Conservation (phyloP, 2,797 vertebrate species). For the Austrolebias charrua region DNA sequence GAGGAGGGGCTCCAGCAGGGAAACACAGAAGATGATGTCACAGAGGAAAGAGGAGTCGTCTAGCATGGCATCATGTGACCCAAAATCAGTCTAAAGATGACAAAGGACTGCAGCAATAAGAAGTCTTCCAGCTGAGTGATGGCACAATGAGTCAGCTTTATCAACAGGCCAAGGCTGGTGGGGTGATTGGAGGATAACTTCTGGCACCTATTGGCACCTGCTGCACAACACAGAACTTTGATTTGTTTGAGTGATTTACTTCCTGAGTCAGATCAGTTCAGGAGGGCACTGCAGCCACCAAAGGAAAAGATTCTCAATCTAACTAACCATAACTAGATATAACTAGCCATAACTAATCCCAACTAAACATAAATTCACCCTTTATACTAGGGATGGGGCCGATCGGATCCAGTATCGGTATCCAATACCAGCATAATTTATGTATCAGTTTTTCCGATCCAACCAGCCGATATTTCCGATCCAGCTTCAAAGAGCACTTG, state of each 20-base stretch:
- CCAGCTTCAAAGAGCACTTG: no score
- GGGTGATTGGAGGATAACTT: background rate
- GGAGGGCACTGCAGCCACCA: no score
- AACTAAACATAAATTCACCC: no score
- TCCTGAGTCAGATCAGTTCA: background rate
- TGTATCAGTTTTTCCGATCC: no score
- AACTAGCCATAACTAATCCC: background rate
- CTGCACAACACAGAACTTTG: background rate
- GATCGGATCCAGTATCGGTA: no score
- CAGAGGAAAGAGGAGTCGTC: background rate
- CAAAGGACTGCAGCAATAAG: slow-evolving; percentile 35
- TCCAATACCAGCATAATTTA: no score
- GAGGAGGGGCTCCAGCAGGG: slow-evolving; percentile 22
- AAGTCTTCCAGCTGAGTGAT: slow-evolving; percentile 39
- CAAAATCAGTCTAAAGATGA: background rate
- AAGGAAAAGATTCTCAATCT: no score
- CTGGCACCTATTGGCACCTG: background rate
- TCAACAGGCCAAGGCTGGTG: background rate
- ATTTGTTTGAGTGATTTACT: background rate
- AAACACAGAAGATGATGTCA: slow-evolving; percentile 39
- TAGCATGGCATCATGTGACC: background rate
- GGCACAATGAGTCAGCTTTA: slow-evolving; percentile 11
- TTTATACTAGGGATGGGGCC: no score
- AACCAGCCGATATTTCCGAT: no score
- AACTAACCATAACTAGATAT: background rate